phyloP scores from a whole-genome alignment of 2,888 invertebrate species.

The Shargacucullia verbasci region DNA sequence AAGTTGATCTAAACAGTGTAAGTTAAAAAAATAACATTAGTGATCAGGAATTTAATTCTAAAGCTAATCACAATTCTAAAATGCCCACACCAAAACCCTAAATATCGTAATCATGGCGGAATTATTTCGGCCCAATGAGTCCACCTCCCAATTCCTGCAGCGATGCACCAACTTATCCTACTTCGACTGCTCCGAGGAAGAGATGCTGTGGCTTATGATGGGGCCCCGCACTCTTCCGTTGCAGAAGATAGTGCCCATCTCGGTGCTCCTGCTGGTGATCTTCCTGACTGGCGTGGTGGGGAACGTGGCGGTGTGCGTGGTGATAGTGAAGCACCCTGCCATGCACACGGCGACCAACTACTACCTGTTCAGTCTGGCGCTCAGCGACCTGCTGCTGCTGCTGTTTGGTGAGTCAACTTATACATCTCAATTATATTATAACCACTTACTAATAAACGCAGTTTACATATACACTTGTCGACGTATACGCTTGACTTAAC shows the following conservation, averaged over 20 bases:
- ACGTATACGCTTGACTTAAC: too few relatives aligned
- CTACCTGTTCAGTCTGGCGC: constrained; percentile 96
- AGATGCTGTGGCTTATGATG: constrained; percentile 88
- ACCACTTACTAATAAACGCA: too few relatives aligned
- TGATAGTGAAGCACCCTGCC: constrained; percentile 93
- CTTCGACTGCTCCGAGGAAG: constrained; percentile 90
- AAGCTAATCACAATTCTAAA: not conserved
- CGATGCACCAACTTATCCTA: constrained; percentile 81
- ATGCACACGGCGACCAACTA: constrained; percentile 98
- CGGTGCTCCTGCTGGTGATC: constrained; percentile 92
- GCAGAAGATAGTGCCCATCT: constrained; percentile 89
- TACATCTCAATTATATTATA: too few relatives aligned
- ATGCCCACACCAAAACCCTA: constrained; percentile 1
- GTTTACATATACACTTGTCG: too few relatives aligned
- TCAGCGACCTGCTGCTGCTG: constrained; percentile 95
- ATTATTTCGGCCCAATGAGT: constrained; percentile 74
- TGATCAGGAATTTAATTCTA: too few relatives aligned
- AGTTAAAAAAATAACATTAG: too few relatives aligned
- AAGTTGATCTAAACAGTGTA: not conserved
- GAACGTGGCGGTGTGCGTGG: constrained; percentile 95
- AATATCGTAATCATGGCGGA: constrained; percentile 54
- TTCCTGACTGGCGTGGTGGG: constrained; percentile 95
- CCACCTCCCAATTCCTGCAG: constrained; percentile 64
- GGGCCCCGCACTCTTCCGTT: constrained; percentile 91
- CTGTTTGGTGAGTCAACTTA: constrained; percentile 92